Conservation (phyloP, 2,797 vertebrate species). For the Parambassis ranga region DNA sequence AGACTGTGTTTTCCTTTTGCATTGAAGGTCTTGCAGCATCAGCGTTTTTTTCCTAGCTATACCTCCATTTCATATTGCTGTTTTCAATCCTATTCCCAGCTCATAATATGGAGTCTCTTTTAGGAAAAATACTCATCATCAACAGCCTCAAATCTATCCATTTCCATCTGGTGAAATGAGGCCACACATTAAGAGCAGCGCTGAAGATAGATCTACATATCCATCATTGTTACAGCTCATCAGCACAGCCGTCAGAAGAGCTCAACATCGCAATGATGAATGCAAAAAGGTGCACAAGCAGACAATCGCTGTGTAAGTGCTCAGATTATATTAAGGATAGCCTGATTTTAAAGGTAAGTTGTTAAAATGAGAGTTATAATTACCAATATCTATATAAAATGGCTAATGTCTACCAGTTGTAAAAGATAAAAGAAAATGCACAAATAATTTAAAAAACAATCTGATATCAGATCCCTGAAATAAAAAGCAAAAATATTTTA, state of each 20-base stretch:
- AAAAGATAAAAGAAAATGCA: no score
- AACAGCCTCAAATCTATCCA: background rate
- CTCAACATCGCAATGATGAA: conserved; percentile 23
- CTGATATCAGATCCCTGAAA: no score
- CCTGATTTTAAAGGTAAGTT: conserved; percentile 4
- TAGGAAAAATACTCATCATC: conserved; percentile 2
- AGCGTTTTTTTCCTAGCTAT: conserved; percentile 4
- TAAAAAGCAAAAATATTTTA: no score
- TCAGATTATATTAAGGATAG: no score
- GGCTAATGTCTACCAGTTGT: no score
- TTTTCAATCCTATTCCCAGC: conserved; percentile 13
- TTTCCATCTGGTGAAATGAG: conserved; percentile 20
- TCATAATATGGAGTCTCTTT: background rate
- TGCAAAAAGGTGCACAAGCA: conserved; percentile 17
- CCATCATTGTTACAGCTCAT: conserved; percentile 51
- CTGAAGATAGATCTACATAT: conserved; percentile 37
- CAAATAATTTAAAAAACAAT: no score
- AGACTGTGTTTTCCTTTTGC: background rate
- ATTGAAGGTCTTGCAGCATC: background rate
- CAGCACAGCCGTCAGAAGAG: conserved; percentile 21
- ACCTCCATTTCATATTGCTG: conserved; percentile 6
- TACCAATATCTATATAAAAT: background rate
- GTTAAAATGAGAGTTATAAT: conserved; percentile 10
- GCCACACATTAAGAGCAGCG: conserved; percentile 10
- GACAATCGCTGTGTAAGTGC: background rate